These are phyloP conservation scores for Dicrurus megarhynchus DNA, from an alignment of 2,113 vertebrate genomes.

Conservation along the genomic window DNA sequence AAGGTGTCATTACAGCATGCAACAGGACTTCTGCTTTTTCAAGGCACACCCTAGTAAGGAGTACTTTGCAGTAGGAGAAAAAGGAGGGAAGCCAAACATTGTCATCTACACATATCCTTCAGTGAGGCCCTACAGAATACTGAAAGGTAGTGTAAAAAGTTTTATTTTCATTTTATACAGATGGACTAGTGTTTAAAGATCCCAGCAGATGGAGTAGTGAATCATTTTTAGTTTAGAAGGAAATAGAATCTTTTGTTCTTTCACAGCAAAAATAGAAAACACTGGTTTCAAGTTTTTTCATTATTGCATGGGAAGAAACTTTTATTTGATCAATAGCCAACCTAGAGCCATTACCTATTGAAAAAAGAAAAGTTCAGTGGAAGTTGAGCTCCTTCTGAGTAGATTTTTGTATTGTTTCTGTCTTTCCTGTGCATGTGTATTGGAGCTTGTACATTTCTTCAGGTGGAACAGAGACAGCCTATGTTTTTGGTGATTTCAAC, in stretches of 20 bases:
- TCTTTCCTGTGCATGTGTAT: background rate
- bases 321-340: background rate
- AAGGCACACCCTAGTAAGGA: slow-evolving; percentile 83
- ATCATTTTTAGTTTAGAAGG: background rate
- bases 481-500: slow-evolving; percentile 86
- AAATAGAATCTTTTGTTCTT: background rate
- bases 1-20: background rate
- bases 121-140: slow-evolving; percentile 79
- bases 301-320: background rate
- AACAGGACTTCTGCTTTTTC: slow-evolving; percentile 48
- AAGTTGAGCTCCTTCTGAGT: background rate
- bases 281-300: background rate
- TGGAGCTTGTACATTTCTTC: background rate
- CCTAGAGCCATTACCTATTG: background rate
- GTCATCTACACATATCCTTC: slow-evolving; percentile 90
- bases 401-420: background rate
- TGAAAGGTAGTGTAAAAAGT: slow-evolving; percentile 77
- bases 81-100: slow-evolving; percentile 83
- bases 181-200: background rate
- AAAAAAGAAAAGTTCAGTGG: background rate
- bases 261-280: background rate
- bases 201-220: background rate
- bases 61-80: slow-evolving; percentile 87
- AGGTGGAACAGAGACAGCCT: slow-evolving; percentile 85
- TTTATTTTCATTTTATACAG: background rate